A percentile compares a stretch with the other conserved stretches of the same genome.
Evolutionary conservation across 2,797 vertebrate species (phyloP).

Genomic region (Manis javanica): DNA sequence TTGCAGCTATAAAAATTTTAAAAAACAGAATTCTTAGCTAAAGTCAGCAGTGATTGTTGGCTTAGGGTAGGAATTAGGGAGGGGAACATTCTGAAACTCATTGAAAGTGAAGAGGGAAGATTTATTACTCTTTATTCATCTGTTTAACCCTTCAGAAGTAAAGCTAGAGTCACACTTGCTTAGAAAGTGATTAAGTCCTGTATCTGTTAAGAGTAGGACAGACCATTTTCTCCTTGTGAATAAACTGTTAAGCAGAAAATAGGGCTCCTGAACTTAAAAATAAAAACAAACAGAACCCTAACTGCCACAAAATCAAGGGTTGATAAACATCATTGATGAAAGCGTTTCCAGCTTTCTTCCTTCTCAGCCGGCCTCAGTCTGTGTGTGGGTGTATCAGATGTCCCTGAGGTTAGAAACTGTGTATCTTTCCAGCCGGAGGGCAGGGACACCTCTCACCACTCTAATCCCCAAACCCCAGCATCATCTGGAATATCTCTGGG

Average conservation of each 20-base stretch:
- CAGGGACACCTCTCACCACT: constrained; percentile 71
- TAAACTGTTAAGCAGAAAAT: constrained; percentile 47
- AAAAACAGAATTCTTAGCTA: constrained; percentile 82
- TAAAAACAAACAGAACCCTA: not conserved
- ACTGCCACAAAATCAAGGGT: constrained; percentile 71
- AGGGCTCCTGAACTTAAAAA: constrained; percentile 54
- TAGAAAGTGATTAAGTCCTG: constrained; percentile 34
- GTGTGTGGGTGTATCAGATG: constrained; percentile 70
- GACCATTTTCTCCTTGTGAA: not conserved
- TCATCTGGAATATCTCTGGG: constrained; percentile 72
- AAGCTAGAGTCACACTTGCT: constrained; percentile 43
- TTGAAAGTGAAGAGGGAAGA: constrained; percentile 78
- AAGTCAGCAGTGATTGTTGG: constrained; percentile 81
- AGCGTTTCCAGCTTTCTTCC: constrained; percentile 64
- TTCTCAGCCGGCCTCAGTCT: constrained; percentile 58
- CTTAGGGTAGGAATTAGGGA: constrained; percentile 75
- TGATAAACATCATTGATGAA: constrained; percentile 74
- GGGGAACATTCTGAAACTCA: constrained; percentile 73
- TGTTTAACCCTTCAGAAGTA: constrained; percentile 77
- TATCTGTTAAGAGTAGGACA: constrained; percentile 12
- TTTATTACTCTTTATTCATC: constrained; percentile 77
- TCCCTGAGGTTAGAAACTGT: constrained; percentile 90
- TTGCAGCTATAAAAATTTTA: constrained; percentile 80
- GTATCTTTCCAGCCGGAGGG: constrained; percentile 86
- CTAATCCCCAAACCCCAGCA: constrained; percentile 64